Evolutionary conservation across 2,113 vertebrate species (phyloP), one percentile per base, ranked within the genome.

Genomic region (Petaurus breviceps): DNA sequence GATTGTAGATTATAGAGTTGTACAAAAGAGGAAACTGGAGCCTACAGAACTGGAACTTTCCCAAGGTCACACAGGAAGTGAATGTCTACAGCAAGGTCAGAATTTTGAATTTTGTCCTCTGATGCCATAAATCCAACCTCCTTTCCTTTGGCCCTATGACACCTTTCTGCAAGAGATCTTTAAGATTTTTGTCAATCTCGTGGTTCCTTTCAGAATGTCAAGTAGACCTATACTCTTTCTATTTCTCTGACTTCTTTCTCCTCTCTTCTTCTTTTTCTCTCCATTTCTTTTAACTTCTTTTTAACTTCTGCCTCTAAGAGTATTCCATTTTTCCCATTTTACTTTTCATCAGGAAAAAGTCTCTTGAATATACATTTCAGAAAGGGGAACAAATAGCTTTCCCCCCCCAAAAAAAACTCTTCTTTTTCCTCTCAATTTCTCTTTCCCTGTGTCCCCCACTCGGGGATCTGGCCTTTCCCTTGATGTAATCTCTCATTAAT

Each of bases 261-360:
- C 22, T 68, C 50, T 46, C 6, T 26, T 46, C 91, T 68, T 68
- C 31, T 68, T 3, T 37, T 31, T 61, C 57, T 61, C 2, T 16
- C 11, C 12, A n/a, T 1, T n/a, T 3, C 16, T n/a, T 7, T 50
- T 92, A n/a, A n/a, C n/a, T n/a, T n/a, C n/a, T n/a, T n/a, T n/a
- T 96, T 97, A 98, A 95, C 97, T 97, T 98, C 98, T 97, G 98
- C 97, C 90, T 96, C 92, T 89, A 68, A 55, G 31, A 97, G 61
- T 55, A 3, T 95, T 96, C 25, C 54, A 37, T 96, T 96, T 94
- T 93, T 94, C 68, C 51, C 89, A 47, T 26, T 53, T 24, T 89
- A 92, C 0, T 93, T 92, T 96, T 96, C 6, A n/a, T 25, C 92
- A 93, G n/a, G 49, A 97, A 96, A n/a, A 77, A 61, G 96, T 94